A percentile compares a stretch with the other conserved stretches of the same genome.
Evolutionary conservation across 2,888 invertebrate species (phyloP).

Genomic region (Cremastinae sp.): DNA sequence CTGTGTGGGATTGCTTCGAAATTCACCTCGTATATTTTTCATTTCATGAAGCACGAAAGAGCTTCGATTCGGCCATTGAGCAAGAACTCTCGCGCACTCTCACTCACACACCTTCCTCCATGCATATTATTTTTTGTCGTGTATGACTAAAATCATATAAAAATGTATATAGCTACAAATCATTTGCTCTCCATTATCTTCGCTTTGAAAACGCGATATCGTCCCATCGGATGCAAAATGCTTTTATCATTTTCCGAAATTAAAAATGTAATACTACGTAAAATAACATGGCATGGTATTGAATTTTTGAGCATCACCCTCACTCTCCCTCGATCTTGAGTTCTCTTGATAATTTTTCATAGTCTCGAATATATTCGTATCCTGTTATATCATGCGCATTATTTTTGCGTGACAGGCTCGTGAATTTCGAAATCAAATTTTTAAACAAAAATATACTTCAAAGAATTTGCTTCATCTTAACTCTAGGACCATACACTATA

Average conservation of each 20-base stretch:
- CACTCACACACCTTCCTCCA: not conserved
- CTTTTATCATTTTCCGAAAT: conserved; percentile 9
- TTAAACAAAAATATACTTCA: too few relatives aligned
- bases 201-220: not conserved
- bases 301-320: conserved; percentile 37
- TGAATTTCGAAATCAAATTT: too few relatives aligned
- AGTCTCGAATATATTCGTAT: not conserved
- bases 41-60: conserved; percentile 58
- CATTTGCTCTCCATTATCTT: too few relatives aligned
- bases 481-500: too few relatives aligned
- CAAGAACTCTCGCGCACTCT: conserved; percentile 28
- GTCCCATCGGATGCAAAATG: not conserved
- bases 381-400: conserved; percentile 41
- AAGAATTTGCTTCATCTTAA: too few relatives aligned
- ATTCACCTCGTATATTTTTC: conserved; percentile 60
- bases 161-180: not conserved
- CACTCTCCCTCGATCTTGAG: conserved; percentile 16
- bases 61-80: conserved; percentile 45
- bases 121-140: conserved; percentile 2
- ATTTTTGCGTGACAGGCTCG: too few relatives aligned
- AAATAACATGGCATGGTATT: conserved; percentile 2
- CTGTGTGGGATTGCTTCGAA: conserved; percentile 34
- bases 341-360: not conserved
- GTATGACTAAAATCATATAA: too few relatives aligned
- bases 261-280: conserved; percentile 7